These are phyloP conservation scores for Porites evermanni DNA, from an alignment of 92 coral and sea anemone genomes.

Conservation along the genomic window DNA sequence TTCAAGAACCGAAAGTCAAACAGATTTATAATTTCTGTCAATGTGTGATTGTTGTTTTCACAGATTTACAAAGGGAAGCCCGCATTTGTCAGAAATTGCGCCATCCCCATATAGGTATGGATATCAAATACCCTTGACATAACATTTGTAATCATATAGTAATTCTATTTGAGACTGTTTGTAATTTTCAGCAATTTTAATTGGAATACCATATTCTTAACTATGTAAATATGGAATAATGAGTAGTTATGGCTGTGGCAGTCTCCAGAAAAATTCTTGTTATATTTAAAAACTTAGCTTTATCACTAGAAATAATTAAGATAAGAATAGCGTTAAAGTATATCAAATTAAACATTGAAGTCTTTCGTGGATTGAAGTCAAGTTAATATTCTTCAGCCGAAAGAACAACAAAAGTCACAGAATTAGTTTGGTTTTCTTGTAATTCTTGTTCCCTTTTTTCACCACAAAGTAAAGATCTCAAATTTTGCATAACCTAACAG, in stretches of 20 bases:
- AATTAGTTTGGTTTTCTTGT: not conserved
- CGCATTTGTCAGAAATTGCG: conserved; percentile 89
- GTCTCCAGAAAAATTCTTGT: no score
- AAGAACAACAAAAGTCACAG: not conserved
- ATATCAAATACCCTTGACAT: conserved; percentile 3
- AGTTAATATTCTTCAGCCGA: not conserved
- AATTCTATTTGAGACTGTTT: not conserved
- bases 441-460: no score
- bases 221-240: no score
- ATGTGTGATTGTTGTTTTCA: conserved; percentile 26
- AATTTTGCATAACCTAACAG: no score
- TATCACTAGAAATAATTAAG: no score
- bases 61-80: conserved; percentile 95
- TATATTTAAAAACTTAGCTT: no score
- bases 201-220: not conserved
- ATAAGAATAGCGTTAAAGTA: no score
- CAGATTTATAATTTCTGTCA: conserved; percentile 9
- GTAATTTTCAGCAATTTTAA: not conserved
- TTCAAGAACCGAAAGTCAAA: not conserved
- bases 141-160: not conserved
- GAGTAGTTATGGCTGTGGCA: not conserved
- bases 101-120: conserved; percentile 97
- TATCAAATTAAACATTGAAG: not conserved
- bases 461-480: no score
- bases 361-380: not conserved